These are phyloP conservation scores for Podarcis raffonei DNA, from an alignment of 2,113 vertebrate species.

Conservation along the genomic window DNA sequence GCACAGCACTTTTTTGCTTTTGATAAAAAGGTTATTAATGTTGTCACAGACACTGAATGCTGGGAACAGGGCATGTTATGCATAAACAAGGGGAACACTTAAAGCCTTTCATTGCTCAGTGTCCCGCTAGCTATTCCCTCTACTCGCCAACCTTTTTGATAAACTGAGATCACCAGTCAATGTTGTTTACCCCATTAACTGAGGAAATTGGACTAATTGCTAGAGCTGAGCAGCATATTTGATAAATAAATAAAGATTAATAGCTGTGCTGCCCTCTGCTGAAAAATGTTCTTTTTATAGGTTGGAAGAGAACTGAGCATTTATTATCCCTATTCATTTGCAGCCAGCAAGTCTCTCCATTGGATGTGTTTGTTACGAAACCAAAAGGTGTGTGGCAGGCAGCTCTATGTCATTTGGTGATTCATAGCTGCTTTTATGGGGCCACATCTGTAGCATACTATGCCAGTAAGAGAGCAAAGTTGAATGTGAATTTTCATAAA, in stretches of 20 bases:
- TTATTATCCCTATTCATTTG: neutral
- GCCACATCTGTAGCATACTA: neutral
- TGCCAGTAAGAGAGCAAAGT: neutral
- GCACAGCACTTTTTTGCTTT: neutral
- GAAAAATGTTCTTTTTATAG: neutral
- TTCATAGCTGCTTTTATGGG: neutral
- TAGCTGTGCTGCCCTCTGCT: neutral
- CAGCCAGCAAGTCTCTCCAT: neutral
- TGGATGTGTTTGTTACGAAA: neutral
- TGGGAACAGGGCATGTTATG: neutral
- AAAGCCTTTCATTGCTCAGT: neutral
- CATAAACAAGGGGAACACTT: neutral
- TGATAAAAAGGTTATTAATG: neutral
- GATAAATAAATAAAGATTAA: slow-evolving; percentile 12
- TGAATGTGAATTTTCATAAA: neutral
- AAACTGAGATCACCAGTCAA: neutral
- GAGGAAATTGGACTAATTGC: slow-evolving; percentile 13
- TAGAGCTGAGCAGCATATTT: neutral
- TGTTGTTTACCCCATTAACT: neutral
- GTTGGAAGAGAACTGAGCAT: neutral
- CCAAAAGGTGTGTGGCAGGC: neutral
- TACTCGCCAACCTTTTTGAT: neutral
- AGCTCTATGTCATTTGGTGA: neutral
- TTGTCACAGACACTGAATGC: neutral
- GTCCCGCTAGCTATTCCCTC: neutral